A percentile compares a stretch with the other conserved stretches of the same genome.
phyloP scores from a whole-genome alignment of 2,797 vertebrate species.

The Schizothorax lantsangensis region DNA sequence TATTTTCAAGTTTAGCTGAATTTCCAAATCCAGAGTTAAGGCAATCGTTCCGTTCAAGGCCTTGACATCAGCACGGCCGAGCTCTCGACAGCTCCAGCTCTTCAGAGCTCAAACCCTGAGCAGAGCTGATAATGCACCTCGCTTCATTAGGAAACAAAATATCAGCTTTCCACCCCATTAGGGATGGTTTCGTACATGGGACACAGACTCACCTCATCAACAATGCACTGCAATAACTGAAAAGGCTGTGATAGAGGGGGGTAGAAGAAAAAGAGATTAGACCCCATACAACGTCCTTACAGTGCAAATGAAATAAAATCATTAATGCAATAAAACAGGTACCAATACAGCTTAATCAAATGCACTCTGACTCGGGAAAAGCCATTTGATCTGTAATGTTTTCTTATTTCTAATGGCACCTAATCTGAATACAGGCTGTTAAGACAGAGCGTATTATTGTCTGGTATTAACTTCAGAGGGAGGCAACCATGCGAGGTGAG shows the following conservation, averaged over 20 bases:
- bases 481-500: slow-evolving; percentile 90
- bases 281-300: slow-evolving; percentile 89
- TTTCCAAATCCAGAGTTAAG: slow-evolving; percentile 1
- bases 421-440: slow-evolving; percentile 95
- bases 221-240: slow-evolving; percentile 99
- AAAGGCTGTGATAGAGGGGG: slow-evolving; percentile 88
- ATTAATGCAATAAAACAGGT: slow-evolving; percentile 95
- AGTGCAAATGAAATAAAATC: slow-evolving; percentile 93
- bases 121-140: slow-evolving; percentile 84
- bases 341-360: slow-evolving; percentile 96
- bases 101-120: slow-evolving; percentile 85
- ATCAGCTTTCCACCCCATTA: slow-evolving; percentile 99
- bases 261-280: slow-evolving; percentile 76
- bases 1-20: background rate
- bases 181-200: slow-evolving; percentile 99
- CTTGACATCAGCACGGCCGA: slow-evolving; percentile 49
- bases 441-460: slow-evolving; percentile 88
- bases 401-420: slow-evolving; percentile 97
- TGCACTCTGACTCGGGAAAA: slow-evolving; percentile 88
- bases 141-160: slow-evolving; percentile 99
- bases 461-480: slow-evolving; percentile 92
- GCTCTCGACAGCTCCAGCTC: slow-evolving; percentile 67
- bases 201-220: slow-evolving; percentile 99
- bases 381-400: slow-evolving; percentile 87
- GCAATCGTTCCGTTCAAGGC: slow-evolving; percentile 33